A percentile compares a stretch with the other conserved stretches of the same genome.
Evolutionary conservation across 1,140 invertebrate species (phyloP).

Genomic region (Brachionus angularis): DNA sequence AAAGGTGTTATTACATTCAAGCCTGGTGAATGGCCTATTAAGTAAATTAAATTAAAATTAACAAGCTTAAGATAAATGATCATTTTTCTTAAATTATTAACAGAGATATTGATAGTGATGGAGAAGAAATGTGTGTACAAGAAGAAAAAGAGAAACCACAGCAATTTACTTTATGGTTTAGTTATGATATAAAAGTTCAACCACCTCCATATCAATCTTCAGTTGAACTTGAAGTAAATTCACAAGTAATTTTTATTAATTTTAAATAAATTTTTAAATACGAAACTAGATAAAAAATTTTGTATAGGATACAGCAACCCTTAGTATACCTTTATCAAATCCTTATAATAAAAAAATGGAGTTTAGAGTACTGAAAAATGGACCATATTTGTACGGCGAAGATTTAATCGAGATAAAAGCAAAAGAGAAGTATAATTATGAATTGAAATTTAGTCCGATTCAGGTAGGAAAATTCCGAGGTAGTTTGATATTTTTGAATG

Average conservation of each 20-base stretch:
- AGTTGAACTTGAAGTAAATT: conserved; percentile 47
- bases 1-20: conserved; percentile 55
- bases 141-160: conserved; percentile 49
- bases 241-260: background rate
- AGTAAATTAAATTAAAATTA: conserved; percentile 48
- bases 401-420: conserved; percentile 48
- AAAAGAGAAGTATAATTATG: conserved; percentile 52
- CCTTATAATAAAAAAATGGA: conserved; percentile 29
- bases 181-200: conserved; percentile 51
- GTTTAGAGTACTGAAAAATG: conserved; percentile 23
- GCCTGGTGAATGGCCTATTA: conserved; percentile 50
- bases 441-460: conserved; percentile 51
- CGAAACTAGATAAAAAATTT: background rate
- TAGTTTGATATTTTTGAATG: conserved; percentile 55
- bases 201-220: conserved; percentile 51
- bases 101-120: conserved; percentile 58
- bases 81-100: background rate
- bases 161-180: conserved; percentile 56
- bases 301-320: background rate
- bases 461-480: conserved; percentile 51
- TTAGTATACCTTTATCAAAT: conserved; percentile 31
- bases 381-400: conserved; percentile 46
- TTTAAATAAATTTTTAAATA: conserved; percentile 12
- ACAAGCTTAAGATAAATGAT: background rate
- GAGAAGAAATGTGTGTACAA: conserved; percentile 52